Percentiles rank a stretch among this genome's conserved stretches.
These are phyloP conservation scores for Thera obeliscata DNA, from an alignment of 2,888 invertebrate species.

Conservation along the genomic window DNA sequence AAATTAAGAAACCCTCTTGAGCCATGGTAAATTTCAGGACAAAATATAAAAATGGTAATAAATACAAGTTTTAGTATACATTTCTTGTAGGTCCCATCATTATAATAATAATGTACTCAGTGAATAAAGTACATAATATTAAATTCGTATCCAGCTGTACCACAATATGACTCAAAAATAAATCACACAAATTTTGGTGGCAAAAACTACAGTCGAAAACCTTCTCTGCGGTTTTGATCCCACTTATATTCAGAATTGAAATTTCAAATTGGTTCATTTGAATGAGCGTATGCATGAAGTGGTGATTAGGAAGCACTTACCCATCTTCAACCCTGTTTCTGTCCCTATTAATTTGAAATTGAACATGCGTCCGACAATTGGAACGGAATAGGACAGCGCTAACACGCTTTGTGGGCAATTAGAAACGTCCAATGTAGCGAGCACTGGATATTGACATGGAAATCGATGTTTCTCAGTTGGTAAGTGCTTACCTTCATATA, in stretches of 20 bases:
- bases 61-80: too few species aligned
- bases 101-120: too few species aligned
- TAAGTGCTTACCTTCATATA: background rate
- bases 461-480: conserved; percentile 17
- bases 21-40: too few species aligned
- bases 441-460: conserved; percentile 24
- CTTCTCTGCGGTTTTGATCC: background rate
- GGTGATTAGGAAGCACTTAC: conserved; percentile 65
- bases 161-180: background rate
- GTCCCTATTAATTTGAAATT: conserved; percentile 69
- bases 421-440: conserved; percentile 49
- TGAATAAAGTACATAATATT: too few species aligned
- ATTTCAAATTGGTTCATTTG: conserved; percentile 68
- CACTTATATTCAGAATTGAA: conserved; percentile 23
- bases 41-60: too few species aligned
- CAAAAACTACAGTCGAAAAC: background rate
- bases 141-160: too few species aligned
- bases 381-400: conserved; percentile 56
- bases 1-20: too few species aligned
- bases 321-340: conserved; percentile 61
- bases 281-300: conserved; percentile 49
- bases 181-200: background rate
- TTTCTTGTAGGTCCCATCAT: too few species aligned
- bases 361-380: conserved; percentile 70
- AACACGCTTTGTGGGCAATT: conserved; percentile 70